Percentiles rank a stretch among this genome's conserved stretches.
phyloP scores from a whole-genome alignment of 2,888 invertebrate species.

The Phalera bucephala region DNA sequence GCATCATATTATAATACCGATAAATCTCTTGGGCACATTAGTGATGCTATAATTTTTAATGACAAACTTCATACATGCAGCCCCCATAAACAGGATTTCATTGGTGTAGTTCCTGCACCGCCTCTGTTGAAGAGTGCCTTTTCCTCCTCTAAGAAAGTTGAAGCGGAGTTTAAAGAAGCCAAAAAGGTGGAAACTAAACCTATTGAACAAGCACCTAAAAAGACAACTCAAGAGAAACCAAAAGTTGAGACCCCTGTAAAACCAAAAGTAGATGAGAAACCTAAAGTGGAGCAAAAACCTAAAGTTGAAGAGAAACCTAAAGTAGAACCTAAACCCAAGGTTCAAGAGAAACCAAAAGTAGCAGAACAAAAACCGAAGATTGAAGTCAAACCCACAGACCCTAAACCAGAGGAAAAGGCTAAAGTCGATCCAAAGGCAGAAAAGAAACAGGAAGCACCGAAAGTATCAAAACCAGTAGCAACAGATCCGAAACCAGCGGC shows the following conservation, averaged over 20 bases:
- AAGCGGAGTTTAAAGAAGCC: conserved; percentile 1
- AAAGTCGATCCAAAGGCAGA: conserved; percentile 12
- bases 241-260: conserved; percentile 37
- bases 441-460: conserved; percentile 25
- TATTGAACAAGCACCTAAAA: conserved; percentile 14
- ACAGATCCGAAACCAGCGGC: conserved; percentile 21
- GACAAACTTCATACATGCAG: conserved; percentile 86
- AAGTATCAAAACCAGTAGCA: conserved; percentile 20
- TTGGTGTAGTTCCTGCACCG: conserved; percentile 85
- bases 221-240: conserved; percentile 20
- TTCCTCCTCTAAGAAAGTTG: conserved; percentile 10
- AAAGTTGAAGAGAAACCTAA: conserved; percentile 14
- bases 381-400: neutral
- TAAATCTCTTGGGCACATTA: conserved; percentile 75
- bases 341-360: conserved; percentile 14
- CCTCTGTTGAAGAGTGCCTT: conserved; percentile 72
- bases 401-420: conserved; percentile 6
- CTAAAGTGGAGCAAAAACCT: conserved; percentile 17
- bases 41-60: conserved; percentile 86
- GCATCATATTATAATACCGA: conserved; percentile 86
- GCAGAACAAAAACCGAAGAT: conserved; percentile 5
- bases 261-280: conserved; percentile 19
- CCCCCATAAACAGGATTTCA: conserved; percentile 84
- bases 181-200: conserved; percentile 15
- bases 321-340: conserved; percentile 13